phyloP scores from a whole-genome alignment of 2,888 invertebrate species.

The Phytoseiulus persimilis region DNA sequence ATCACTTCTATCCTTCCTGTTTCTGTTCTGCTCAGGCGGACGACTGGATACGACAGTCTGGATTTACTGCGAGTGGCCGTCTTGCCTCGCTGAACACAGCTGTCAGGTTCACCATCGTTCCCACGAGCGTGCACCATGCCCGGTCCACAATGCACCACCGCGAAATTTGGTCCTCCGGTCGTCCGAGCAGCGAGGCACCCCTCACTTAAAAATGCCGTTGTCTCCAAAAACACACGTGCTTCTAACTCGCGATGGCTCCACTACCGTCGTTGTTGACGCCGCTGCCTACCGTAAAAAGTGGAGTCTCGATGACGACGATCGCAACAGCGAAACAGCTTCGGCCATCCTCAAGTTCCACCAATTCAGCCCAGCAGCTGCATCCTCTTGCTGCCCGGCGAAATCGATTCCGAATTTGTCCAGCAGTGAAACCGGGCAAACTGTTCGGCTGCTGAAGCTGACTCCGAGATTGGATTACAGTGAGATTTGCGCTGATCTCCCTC shows the following conservation, averaged over 20 bases:
- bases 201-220: background rate
- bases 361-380: no score
- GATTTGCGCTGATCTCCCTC: no score
- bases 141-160: background rate
- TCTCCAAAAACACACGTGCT: background rate
- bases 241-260: background rate
- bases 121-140: background rate
- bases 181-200: background rate
- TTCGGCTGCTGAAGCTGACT: no score
- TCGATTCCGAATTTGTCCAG: no score
- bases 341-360: background rate
- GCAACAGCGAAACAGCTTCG: background rate
- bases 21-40: background rate
- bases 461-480: no score
- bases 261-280: background rate
- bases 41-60: background rate
- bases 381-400: no score
- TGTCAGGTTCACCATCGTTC: background rate
- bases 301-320: background rate
- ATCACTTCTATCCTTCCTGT: background rate
- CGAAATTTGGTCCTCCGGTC: background rate
- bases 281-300: background rate
- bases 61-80: background rate
- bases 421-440: no score
- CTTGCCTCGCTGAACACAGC: background rate